A percentile compares a stretch with the other conserved stretches of the same genome.
Evolutionary conservation across 2,797 vertebrate species (phyloP).

Genomic region (Melanogrammus aeglefinus): DNA sequence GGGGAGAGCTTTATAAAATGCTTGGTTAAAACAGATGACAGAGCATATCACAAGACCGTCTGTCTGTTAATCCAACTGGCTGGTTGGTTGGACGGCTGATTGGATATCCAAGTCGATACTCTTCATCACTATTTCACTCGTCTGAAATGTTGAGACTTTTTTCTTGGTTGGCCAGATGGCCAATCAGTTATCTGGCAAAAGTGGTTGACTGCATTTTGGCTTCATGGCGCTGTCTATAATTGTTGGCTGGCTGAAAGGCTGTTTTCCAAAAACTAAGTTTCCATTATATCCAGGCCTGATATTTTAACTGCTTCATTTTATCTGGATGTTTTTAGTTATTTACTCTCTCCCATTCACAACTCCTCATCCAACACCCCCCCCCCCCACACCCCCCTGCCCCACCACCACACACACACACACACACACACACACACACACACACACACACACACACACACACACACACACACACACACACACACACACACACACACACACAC

Average conservation of each 20-base stretch:
- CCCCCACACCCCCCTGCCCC: no score
- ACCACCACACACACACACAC: background rate
- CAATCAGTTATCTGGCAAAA: background rate
- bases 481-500: background rate
- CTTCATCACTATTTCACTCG: background rate
- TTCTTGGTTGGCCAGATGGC: background rate
- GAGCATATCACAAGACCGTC: background rate
- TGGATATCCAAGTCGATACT: background rate
- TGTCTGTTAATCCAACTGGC: conserved; percentile 1
- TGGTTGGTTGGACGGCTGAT: background rate
- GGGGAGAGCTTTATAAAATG: background rate
- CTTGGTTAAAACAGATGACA: background rate
- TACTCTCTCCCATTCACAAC: background rate
- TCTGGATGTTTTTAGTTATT: background rate
- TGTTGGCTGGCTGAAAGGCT: background rate
- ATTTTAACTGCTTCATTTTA: background rate
- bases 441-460: background rate
- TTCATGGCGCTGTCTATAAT: background rate
- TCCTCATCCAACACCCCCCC: no score
- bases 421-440: background rate
- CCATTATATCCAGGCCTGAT: background rate
- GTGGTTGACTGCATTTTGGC: background rate
- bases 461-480: no score
- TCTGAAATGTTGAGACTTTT: background rate
- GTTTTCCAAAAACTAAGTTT: background rate